A percentile compares a stretch with the other conserved stretches of the same genome.
phyloP scores from a whole-genome alignment of 2,888 invertebrate genomes.

The Trissolcus japonicus region DNA sequence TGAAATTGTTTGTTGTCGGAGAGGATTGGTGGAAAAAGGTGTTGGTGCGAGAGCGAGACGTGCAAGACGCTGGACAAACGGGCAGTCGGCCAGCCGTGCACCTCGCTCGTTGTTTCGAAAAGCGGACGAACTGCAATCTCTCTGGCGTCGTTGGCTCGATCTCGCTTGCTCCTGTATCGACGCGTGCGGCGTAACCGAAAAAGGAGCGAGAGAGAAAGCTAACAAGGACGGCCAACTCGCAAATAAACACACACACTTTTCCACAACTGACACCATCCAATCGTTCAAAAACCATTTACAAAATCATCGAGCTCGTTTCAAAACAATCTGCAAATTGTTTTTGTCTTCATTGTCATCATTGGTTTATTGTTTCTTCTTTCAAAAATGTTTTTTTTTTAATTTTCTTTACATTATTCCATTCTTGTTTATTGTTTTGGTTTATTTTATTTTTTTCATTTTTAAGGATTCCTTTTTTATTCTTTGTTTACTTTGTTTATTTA shows the following conservation, averaged over 20 bases:
- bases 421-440: too few relatives aligned
- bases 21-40: constrained; percentile 10
- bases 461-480: too few relatives aligned
- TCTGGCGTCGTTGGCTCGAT: constrained; percentile 17
- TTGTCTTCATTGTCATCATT: background rate
- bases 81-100: constrained; percentile 23
- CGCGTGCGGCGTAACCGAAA: constrained; percentile 35
- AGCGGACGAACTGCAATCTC: constrained; percentile 41
- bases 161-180: constrained; percentile 33
- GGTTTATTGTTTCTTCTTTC: too few relatives aligned
- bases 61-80: constrained; percentile 11
- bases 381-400: too few relatives aligned
- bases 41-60: constrained; percentile 11
- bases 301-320: background rate
- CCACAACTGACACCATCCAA: constrained; percentile 1
- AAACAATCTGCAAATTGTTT: background rate
- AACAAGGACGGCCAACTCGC: constrained; percentile 6
- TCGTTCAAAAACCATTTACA: background rate
- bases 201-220: constrained; percentile 42
- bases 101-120: constrained; percentile 45
- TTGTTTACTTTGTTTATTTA: too few relatives aligned
- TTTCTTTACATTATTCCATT: too few relatives aligned
- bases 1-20: background rate
- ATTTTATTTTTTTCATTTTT: too few relatives aligned
- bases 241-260: constrained; percentile 26